phyloP scores from a whole-genome alignment of 1,140 invertebrate species.

The Eumaeus atala region DNA sequence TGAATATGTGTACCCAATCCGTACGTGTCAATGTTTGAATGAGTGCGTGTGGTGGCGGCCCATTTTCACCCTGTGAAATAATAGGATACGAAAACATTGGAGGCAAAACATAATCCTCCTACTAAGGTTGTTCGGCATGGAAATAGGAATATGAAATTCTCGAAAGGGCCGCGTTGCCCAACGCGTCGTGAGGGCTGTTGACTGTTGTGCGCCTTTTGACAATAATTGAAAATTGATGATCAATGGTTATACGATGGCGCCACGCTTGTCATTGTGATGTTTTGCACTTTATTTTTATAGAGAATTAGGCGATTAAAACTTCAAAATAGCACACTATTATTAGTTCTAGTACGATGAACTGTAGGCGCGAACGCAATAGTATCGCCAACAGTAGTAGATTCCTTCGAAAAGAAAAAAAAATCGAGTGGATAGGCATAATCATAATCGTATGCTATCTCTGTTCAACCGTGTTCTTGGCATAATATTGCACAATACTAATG shows the following conservation, averaged over 20 bases:
- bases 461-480: too few species aligned
- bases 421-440: too few species aligned
- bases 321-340: too few species aligned
- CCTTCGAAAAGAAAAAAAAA: too few species aligned
- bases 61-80: constrained; percentile 72
- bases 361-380: too few species aligned
- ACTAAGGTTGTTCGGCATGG: constrained; percentile 65
- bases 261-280: too few species aligned
- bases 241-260: neutral
- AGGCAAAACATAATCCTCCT: constrained; percentile 70
- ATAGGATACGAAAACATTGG: constrained; percentile 73
- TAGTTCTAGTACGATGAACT: too few species aligned
- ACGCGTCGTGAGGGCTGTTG: constrained; percentile 62
- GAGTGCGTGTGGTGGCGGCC: constrained; percentile 65
- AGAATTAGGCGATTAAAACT: too few species aligned
- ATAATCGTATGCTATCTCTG: too few species aligned
- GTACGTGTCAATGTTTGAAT: constrained; percentile 38
- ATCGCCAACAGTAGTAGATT: too few species aligned
- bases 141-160: constrained; percentile 70
- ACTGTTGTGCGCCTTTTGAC: constrained; percentile 53
- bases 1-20: constrained; percentile 20
- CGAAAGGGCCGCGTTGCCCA: constrained; percentile 54
- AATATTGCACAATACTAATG: too few species aligned
- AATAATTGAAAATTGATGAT: constrained; percentile 51
- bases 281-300: too few species aligned